A percentile compares a stretch with the other conserved stretches of the same genome.
phyloP scores from a whole-genome alignment of 2,113 vertebrate genomes.

The Epinephelus fuscoguttatus region DNA sequence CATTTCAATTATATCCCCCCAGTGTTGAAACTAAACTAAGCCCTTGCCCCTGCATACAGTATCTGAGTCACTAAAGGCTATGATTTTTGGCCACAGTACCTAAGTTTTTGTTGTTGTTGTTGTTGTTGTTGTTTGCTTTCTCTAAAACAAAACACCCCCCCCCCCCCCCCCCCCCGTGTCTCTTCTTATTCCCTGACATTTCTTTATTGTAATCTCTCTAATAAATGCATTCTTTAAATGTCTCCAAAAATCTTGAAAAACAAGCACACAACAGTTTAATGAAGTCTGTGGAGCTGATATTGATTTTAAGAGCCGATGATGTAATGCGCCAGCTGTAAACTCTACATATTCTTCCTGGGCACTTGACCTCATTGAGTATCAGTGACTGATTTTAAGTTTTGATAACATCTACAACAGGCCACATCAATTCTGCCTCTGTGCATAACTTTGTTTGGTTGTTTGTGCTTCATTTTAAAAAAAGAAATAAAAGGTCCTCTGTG shows the following conservation, averaged over 20 bases:
- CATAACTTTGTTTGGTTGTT: constrained; percentile 45
- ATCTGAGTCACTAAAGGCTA: no score
- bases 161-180: neutral
- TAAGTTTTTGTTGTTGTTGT: neutral
- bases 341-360: neutral
- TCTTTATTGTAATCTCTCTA: neutral
- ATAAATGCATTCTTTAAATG: neutral
- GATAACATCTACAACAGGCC: constrained; percentile 18
- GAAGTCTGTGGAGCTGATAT: neutral
- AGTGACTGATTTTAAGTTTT: constrained; percentile 13
- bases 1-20: no score
- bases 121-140: neutral
- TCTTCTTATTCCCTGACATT: neutral
- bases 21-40: no score
- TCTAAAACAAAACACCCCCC: neutral
- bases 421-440: constrained; percentile 29
- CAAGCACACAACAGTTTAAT: neutral
- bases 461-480: constrained; percentile 49
- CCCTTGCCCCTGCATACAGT: no score
- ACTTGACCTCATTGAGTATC: constrained; percentile 17
- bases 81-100: neutral
- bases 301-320: neutral
- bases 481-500: constrained; percentile 47
- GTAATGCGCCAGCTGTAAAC: neutral
- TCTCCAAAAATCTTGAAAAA: neutral